phyloP scores from a whole-genome alignment of 2,797 vertebrate genomes.

The Hyperoplus immaculatus region DNA sequence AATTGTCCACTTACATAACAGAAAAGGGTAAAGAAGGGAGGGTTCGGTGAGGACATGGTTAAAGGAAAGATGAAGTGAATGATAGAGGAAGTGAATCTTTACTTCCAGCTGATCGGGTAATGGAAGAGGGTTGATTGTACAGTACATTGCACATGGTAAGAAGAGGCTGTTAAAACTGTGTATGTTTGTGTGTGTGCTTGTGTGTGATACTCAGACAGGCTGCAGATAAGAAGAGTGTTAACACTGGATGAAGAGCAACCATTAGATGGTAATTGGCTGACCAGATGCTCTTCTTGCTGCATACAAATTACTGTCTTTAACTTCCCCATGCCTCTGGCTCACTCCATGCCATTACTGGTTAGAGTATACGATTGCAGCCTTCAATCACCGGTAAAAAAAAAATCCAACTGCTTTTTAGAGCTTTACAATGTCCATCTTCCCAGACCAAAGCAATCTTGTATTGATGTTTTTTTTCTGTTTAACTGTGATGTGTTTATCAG shows the following conservation, averaged over 20 bases:
- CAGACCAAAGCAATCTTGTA: slow-evolving; percentile 1
- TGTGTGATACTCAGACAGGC: slow-evolving; percentile 43
- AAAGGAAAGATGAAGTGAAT: slow-evolving; percentile 28
- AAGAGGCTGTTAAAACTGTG: slow-evolving; percentile 42
- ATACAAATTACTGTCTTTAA: slow-evolving; percentile 76
- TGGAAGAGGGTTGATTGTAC: slow-evolving; percentile 56
- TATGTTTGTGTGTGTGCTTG: slow-evolving; percentile 16
- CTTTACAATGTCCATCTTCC: not conserved
- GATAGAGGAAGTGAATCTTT: slow-evolving; percentile 39
- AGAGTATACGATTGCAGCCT: slow-evolving; percentile 40
- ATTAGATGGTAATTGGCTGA: slow-evolving; percentile 80
- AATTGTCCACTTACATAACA: slow-evolving; percentile 68
- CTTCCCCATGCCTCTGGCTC: slow-evolving; percentile 54
- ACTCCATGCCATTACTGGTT: slow-evolving; percentile 44
- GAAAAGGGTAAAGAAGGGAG: slow-evolving; percentile 27
- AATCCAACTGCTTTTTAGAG: slow-evolving; percentile 21
- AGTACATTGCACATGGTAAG: slow-evolving; percentile 51
- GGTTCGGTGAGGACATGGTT: slow-evolving; percentile 33
- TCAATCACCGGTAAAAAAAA: slow-evolving; percentile 25
- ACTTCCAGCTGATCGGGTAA: slow-evolving; percentile 53
- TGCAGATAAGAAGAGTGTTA: slow-evolving; percentile 73
- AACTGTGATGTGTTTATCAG: slow-evolving; percentile 14
- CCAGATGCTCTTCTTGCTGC: slow-evolving; percentile 75
- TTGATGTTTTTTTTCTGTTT: slow-evolving; percentile 3
- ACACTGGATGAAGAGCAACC: slow-evolving; percentile 75